phyloP scores from a whole-genome alignment of 2,797 vertebrate genomes.

The Sitta carolinensis region DNA sequence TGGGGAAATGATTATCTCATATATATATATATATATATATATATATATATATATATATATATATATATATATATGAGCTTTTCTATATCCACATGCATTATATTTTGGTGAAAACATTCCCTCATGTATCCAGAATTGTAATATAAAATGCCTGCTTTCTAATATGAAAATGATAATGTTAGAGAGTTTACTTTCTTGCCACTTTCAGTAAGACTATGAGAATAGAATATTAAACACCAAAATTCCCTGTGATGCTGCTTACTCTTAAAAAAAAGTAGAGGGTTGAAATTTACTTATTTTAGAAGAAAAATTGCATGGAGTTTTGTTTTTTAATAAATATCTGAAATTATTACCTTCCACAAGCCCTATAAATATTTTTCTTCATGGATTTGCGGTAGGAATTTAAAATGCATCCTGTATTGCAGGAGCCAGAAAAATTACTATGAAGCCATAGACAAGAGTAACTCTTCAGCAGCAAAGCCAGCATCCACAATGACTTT shows the following conservation, averaged over 20 bases:
- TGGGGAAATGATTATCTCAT: neutral
- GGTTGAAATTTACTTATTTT: neutral
- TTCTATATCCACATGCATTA: neutral
- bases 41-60: no score
- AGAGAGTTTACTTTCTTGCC: neutral
- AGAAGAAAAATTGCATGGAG: neutral
- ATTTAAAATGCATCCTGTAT: constrained; percentile 35
- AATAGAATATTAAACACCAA: neutral
- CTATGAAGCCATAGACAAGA: neutral
- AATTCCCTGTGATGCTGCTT: neutral
- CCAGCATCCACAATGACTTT: neutral
- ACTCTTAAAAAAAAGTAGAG: neutral
- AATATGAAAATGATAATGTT: neutral
- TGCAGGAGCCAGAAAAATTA: neutral
- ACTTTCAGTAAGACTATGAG: neutral
- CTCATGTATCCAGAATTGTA: neutral
- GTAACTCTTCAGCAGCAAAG: neutral
- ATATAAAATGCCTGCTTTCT: neutral
- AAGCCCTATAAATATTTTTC: constrained; percentile 25
- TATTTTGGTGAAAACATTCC: neutral
- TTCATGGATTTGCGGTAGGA: constrained; percentile 45
- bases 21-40: no score
- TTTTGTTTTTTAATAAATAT: constrained; percentile 6
- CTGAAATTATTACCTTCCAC: constrained; percentile 26
- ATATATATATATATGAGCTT: neutral